A percentile compares a stretch with the other conserved stretches of the same genome.
Evolutionary conservation across 2,113 vertebrate genomes (phyloP).

Genomic region (Cyanistes caeruleus): DNA sequence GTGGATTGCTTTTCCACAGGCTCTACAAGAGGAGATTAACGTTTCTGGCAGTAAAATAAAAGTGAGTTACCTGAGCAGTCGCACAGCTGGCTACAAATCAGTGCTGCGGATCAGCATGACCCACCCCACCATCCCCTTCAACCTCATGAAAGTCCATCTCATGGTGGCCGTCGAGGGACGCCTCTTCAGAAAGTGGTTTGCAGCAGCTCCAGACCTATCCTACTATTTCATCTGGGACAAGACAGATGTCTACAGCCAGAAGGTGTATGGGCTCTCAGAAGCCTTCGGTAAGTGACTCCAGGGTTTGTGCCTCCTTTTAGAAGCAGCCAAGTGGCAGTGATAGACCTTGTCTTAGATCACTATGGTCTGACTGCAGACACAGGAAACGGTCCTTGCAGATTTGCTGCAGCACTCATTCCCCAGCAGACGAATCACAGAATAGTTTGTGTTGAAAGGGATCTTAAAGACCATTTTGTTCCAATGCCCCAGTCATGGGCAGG

Average conservation of each 20-base stretch:
- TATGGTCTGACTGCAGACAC: neutral
- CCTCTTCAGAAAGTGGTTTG: slow-evolving; percentile 96
- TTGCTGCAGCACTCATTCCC: neutral
- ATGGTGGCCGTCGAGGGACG: slow-evolving; percentile 96
- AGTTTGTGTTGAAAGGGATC: neutral
- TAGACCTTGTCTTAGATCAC: neutral
- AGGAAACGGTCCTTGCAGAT: neutral
- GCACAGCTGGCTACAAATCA: slow-evolving; percentile 93
- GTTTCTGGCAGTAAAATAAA: slow-evolving; percentile 90
- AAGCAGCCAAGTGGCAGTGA: neutral
- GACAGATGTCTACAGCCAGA: slow-evolving; percentile 96
- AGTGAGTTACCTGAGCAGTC: slow-evolving; percentile 93
- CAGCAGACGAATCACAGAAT: neutral
- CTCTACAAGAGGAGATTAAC: slow-evolving; percentile 89
- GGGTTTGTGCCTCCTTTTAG: neutral
- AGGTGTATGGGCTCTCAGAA: slow-evolving; percentile 93
- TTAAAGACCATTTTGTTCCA: neutral
- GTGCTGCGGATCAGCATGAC: slow-evolving; percentile 91
- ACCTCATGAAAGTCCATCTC: slow-evolving; percentile 98
- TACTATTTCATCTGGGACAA: slow-evolving; percentile 99
- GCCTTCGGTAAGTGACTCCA: slow-evolving; percentile 86
- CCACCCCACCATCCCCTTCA: slow-evolving; percentile 92
- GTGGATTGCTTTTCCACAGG: slow-evolving; percentile 71
- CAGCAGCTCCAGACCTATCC: slow-evolving; percentile 88
- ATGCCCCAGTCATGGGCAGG: too few relatives aligned